Evolutionary conservation across 2,888 invertebrate genomes (phyloP), one percentile per base, ranked within the genome.

Genomic region (Epinotia ramella): DNA sequence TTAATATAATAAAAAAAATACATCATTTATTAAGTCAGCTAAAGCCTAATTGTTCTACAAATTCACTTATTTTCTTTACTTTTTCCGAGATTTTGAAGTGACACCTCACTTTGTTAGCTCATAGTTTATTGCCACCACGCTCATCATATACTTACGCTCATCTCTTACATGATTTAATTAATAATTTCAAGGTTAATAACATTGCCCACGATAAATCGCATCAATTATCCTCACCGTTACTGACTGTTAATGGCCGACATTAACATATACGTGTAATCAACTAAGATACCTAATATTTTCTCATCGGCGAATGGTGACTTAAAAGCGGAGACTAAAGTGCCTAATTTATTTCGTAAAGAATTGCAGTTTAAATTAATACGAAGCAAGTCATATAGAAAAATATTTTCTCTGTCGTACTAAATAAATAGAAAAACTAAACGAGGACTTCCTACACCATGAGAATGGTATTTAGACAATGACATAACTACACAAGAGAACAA

Each of bases 351-450:
- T 53, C 53, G 16, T 53, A n/a, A 53, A 53, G n/a, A 5, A 53
- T n/a, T n/a, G 53, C 53, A 13, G 53, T 62, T 62, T n/a, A 28
- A 62, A 62, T 24, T 2, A 62, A 62, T 62, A 9, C 16, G 28
- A 57, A 20, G 33, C n/a, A 49, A 24, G 46, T 46, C 5, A 13
- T 16, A 1, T 18, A 49, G 24, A 28, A 28, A 28, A 28, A 2
- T 1, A 24, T 64, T 44, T 40, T 71, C 16, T 40, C 20, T 12
- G 20, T 13, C 13, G 28, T 24, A 65, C 16, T 75, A 68, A 67
- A 70, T 70, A 76, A 75, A 66, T 40, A 70, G 24, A 68, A 62
- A 78, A 77, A 78, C 65, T 78, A 66, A 59, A 81, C 60, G 77
- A 78, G 70, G 77, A 66, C 44, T 73, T 77, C 76, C 70, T 74